Evolutionary conservation across 2,113 vertebrate genomes (phyloP).

Genomic region (Brachionichthys hirsutus): DNA sequence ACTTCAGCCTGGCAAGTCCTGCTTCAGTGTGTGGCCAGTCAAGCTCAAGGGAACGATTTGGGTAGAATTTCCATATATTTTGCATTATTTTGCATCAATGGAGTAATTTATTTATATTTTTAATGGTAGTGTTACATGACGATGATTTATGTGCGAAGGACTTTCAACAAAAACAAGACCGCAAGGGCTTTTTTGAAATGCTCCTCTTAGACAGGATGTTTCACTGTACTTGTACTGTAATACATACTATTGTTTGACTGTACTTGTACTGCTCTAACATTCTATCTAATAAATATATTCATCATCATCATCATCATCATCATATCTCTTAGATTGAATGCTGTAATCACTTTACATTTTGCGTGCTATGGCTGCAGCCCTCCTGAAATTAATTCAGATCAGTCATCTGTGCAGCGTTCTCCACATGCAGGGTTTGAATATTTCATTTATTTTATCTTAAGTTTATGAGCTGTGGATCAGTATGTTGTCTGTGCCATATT

Average conservation of each 20-base stretch:
- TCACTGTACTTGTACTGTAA: too few species aligned
- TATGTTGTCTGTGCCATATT: background rate
- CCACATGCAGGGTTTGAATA: slow-evolving; percentile 22
- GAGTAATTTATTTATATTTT: too few species aligned
- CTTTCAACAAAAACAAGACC: too few species aligned
- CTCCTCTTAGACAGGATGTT: too few species aligned
- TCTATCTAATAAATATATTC: too few species aligned
- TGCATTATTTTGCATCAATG: too few species aligned
- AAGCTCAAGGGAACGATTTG: slow-evolving; percentile 25
- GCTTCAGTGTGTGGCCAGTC: slow-evolving; percentile 23
- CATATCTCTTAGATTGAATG: slow-evolving; percentile 29
- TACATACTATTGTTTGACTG: too few species aligned
- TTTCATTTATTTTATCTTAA: slow-evolving; percentile 8
- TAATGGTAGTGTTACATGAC: too few species aligned
- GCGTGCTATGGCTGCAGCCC: slow-evolving; percentile 11
- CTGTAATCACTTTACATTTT: background rate
- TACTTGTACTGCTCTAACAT: too few species aligned
- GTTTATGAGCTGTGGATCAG: slow-evolving; percentile 1
- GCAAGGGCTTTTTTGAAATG: too few species aligned
- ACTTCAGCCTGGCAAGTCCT: slow-evolving; percentile 21
- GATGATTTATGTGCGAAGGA: too few species aligned
- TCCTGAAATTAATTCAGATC: slow-evolving; percentile 17
- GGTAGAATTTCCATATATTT: slow-evolving; percentile 28
- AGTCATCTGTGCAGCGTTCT: slow-evolving; percentile 22
- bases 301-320: too few species aligned